phyloP scores from a whole-genome alignment of 2,797 vertebrate species.

The Rhynchotus rufescens region DNA sequence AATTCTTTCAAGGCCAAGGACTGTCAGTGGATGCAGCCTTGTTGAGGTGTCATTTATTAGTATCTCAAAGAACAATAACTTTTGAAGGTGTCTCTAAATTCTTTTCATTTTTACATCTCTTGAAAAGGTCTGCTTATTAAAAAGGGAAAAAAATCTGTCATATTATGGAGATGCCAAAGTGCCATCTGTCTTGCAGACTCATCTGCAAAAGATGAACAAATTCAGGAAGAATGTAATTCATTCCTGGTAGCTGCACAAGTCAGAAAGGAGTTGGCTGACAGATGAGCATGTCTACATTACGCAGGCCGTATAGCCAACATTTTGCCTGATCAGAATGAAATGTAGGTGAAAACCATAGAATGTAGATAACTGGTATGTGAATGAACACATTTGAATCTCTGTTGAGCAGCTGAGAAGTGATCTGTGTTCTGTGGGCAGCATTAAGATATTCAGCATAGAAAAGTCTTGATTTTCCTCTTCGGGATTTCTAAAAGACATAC shows the following conservation, averaged over 20 bases:
- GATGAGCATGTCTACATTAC: not conserved
- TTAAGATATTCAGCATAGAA: not conserved
- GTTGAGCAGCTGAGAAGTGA: not conserved
- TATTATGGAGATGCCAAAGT: not conserved
- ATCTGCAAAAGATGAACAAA: not conserved
- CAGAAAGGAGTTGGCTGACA: not conserved
- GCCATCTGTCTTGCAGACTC: not conserved
- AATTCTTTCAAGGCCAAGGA: conserved; percentile 74
- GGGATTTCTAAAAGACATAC: not conserved
- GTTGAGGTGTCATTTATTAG: conserved; percentile 15
- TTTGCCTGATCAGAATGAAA: not conserved
- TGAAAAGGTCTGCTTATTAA: not conserved
- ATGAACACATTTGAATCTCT: not conserved
- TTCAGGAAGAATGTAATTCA: not conserved
- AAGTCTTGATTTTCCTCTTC: not conserved
- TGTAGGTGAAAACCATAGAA: not conserved
- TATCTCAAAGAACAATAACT: not conserved
- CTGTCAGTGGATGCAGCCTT: conserved; percentile 35
- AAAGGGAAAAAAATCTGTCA: not conserved
- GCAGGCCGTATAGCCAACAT: not conserved
- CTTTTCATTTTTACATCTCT: not conserved
- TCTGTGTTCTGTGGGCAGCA: not conserved
- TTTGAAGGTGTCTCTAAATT: not conserved
- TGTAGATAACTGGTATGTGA: not conserved
- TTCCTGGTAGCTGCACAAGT: not conserved